Conservation (phyloP, 1,140 invertebrate species). For the Scaptomyza montana region DNA sequence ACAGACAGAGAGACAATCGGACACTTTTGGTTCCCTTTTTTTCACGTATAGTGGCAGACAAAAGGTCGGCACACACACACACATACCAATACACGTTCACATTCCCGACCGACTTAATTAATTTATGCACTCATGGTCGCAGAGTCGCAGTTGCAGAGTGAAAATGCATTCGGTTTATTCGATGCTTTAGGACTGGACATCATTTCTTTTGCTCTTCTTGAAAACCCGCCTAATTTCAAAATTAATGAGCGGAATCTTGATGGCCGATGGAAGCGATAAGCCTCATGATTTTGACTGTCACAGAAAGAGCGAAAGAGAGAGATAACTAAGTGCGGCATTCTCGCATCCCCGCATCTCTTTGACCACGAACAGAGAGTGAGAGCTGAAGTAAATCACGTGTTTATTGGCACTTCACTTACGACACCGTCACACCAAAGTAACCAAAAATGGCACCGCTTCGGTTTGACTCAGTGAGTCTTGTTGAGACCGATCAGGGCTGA, state of each 20-base stretch:
- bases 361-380: conserved; percentile 34
- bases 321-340: conserved; percentile 42
- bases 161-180: conserved; percentile 66
- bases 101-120: conserved; percentile 83
- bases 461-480: conserved; percentile 19
- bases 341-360: conserved; percentile 39
- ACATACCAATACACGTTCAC: conserved; percentile 61
- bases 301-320: conserved; percentile 10
- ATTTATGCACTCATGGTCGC: conserved; percentile 80
- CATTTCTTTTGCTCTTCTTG: conserved; percentile 68
- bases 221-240: conserved; percentile 83
- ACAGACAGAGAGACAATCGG: no score
- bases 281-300: conserved; percentile 74
- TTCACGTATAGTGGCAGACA: conserved; percentile 68
- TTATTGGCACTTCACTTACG: conserved; percentile 81
- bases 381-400: conserved; percentile 75
- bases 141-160: conserved; percentile 41
- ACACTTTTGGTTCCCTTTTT: background rate
- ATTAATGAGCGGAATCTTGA: conserved; percentile 84
- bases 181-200: conserved; percentile 65
- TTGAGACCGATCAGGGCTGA: conserved; percentile 33
- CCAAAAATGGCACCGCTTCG: conserved; percentile 76
- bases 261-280: conserved; percentile 81
- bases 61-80: conserved; percentile 81
- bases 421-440: conserved; percentile 75